A percentile compares a stretch with the other conserved stretches of the same genome.
phyloP scores from a whole-genome alignment of 2,888 invertebrate genomes.

The Caenorhabditis sulstoni region DNA sequence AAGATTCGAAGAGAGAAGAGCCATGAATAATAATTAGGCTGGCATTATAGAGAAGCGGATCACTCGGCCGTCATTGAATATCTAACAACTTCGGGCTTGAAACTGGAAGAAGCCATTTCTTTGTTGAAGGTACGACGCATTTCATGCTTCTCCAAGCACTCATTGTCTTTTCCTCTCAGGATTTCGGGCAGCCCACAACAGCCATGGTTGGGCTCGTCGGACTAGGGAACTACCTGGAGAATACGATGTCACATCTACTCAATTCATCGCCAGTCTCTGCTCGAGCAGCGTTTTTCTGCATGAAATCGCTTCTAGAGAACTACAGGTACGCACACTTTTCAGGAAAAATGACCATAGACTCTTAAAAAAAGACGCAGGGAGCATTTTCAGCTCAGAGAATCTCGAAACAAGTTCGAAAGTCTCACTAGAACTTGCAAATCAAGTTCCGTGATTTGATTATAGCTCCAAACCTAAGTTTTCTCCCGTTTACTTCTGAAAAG shows the following conservation, averaged over 20 bases:
- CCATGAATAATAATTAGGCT: slow-evolving; percentile 36
- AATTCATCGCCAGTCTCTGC: slow-evolving; percentile 65
- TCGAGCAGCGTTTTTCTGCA: slow-evolving; percentile 67
- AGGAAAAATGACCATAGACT: too few relatives aligned
- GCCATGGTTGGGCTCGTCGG: slow-evolving; percentile 65
- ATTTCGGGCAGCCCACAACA: slow-evolving; percentile 62
- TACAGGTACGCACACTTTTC: slow-evolving; percentile 62
- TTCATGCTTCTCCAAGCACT: slow-evolving; percentile 32
- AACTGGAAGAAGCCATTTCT: slow-evolving; percentile 69
- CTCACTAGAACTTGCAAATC: too few relatives aligned
- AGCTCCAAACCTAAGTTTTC: too few relatives aligned
- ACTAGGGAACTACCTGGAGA: slow-evolving; percentile 69
- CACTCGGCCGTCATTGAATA: slow-evolving; percentile 70
- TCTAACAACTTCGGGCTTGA: slow-evolving; percentile 68
- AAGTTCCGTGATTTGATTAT: too few relatives aligned
- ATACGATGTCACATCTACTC: slow-evolving; percentile 61
- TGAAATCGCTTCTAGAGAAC: slow-evolving; percentile 68
- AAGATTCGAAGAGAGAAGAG: slow-evolving; percentile 3
- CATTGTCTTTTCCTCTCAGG: slow-evolving; percentile 31
- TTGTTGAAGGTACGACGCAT: slow-evolving; percentile 62
- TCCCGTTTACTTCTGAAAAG: too few relatives aligned
- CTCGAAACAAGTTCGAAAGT: too few relatives aligned
- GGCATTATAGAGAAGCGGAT: slow-evolving; percentile 66
- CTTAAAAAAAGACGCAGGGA: too few relatives aligned
- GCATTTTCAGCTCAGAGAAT: too few relatives aligned